Base-by-base conservation (phyloP, 2,888 invertebrate species). In the Bellardia bayeri region DNA sequence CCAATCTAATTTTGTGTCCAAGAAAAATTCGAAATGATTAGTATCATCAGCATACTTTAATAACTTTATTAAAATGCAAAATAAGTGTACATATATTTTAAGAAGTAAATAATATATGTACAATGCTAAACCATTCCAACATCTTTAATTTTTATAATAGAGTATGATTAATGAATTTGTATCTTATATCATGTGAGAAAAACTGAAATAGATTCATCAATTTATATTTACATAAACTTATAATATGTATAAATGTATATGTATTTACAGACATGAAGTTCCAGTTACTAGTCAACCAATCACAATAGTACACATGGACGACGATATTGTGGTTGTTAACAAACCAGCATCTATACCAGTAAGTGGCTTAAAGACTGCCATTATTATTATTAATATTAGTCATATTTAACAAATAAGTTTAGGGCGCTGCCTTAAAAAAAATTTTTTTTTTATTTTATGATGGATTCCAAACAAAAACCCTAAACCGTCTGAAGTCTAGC, bases 301-400 rank as follows among this genome's bases (percentile, higher is more conserved):
- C 95, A 97, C 97, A 95, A 97, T 99, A 95, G 97, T 99, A 94
- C 97, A 98, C 95, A 98, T 99, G 96, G 98, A 98, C 95, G 98
- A 99, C 95, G 98, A 99, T 95, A 96, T 99, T 95, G 97, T 99
- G 95, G 99, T 99, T 95, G 98, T 99, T 95, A 98, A 99, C 96
- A 99, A 99, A 96, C 99, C 99, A 94, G 98, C 98, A 95, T 99
- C 99, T 95, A 98, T 99, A 95, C 99, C 99, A 95, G 98, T 99
- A 97, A 98, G 98, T 98, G 97, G 97, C 97, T 96, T 95, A 96
- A 96, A 95, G 96, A 96, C 96, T 94, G 96, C 96, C 96, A 96
- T 96, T 85, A 64, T 63, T 63, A 37, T 37, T 37, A 37, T 37
- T 33, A 23, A 23, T n/a, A 61, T 30, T 11, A 40, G 33, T 16